A percentile compares a stretch with the other conserved stretches of the same genome.
Evolutionary conservation across 2,113 vertebrate genomes (phyloP).

Genomic region (Protobothrops mucrosquamatus): DNA sequence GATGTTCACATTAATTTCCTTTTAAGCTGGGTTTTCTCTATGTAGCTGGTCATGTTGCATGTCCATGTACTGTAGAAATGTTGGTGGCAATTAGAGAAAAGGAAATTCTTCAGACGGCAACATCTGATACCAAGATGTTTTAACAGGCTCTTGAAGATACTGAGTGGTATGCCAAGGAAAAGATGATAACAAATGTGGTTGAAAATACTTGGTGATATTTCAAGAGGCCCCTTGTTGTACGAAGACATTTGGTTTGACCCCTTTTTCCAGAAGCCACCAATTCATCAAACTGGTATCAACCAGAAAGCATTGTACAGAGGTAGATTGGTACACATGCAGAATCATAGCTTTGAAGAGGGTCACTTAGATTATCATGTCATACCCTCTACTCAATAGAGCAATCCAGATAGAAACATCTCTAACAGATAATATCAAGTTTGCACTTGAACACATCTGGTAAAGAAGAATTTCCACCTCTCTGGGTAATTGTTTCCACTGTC

Average conservation of each 20-base stretch:
- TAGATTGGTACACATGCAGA: background rate
- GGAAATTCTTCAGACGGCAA: background rate
- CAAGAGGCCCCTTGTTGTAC: background rate
- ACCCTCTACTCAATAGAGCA: background rate
- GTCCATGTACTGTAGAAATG: background rate
- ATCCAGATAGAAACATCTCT: background rate
- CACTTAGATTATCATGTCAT: background rate
- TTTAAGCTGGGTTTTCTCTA: background rate
- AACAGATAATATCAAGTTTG: background rate
- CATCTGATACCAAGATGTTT: background rate
- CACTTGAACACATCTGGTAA: background rate
- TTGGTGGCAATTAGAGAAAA: background rate
- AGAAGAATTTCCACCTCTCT: background rate
- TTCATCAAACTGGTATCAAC: background rate
- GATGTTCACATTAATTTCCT: background rate
- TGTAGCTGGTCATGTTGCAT: background rate
- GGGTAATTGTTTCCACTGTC: background rate
- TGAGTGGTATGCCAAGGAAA: background rate
- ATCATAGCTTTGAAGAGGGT: background rate
- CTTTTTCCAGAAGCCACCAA: background rate
- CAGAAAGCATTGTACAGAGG: background rate
- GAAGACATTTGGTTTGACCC: background rate
- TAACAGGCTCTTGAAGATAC: background rate
- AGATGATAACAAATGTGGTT: background rate
- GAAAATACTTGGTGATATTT: background rate